Evolutionary conservation across 2,797 vertebrate species (phyloP), one percentile per base, ranked within the genome.

Genomic region (Cuculus canorus): DNA sequence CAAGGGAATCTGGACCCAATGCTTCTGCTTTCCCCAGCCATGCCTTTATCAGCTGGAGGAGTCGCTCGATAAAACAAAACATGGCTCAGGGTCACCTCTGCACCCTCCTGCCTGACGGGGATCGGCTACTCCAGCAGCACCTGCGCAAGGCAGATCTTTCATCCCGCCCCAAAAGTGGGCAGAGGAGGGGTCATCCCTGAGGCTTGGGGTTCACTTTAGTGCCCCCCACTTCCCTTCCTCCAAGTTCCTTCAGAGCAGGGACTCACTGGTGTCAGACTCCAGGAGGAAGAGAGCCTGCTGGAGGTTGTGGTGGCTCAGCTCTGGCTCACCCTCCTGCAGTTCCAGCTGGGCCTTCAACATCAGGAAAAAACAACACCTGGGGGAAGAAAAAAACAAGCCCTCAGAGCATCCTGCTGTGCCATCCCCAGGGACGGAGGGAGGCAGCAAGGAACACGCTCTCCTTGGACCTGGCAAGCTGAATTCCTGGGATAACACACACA

Each of bases 311-410:
- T 95, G 92, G 95, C 98, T 98, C 81, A 98, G 98, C 45, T 98
- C 98, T 30, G 63, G 86, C 79, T 99, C 98, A 4, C 97, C 98
- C 43, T 98, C 98, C 92, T 98, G 98, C 89, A 99, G 94, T 94
- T 99, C 99, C 96, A 99, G 90, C 93, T 99, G 98, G 1, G 98
- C 98, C 95, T 99, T 99, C 84, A 98, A 96, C 86, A 99, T 98
- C 90, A 99, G 94, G 86, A 99, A 98, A 85, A 99, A 98, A 8
- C 98, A 98, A 97, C 98, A 99, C 91, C 99, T 99, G 32, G 15
- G 27, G 39, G 10, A 16, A 27, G 18, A 7, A 1, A 6, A 39
- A 28, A 13, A 5, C 52, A 59, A 59, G 37, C 50, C 30, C 69
- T 75, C 59, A 83, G 79, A 60, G 10, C 9, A 32, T 10, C 56